phyloP scores from a whole-genome alignment of 1,140 invertebrate species.

The Venustaconcha ellipsiformis region DNA sequence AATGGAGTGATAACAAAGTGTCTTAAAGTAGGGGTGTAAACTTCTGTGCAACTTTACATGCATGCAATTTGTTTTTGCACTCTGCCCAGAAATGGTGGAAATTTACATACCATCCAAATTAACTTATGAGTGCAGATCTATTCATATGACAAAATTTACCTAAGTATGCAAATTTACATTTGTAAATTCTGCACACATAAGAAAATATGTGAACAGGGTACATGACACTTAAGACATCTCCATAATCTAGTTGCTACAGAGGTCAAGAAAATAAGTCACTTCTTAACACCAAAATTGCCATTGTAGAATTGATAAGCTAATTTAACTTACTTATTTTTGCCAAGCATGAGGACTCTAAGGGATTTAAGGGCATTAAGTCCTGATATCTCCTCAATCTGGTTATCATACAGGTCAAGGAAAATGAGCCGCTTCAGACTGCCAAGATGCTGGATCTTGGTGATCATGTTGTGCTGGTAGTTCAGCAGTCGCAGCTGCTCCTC shows the following conservation, averaged over 20 bases:
- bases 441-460: conserved; percentile 80
- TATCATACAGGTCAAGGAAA: conserved; percentile 94
- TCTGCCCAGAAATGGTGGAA: too few relatives aligned
- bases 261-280: neutral
- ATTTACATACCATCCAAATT: too few relatives aligned
- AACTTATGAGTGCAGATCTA: too few relatives aligned
- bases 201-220: neutral
- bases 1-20: too few relatives aligned
- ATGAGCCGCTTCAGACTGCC: conserved; percentile 80
- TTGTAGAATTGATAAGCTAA: conserved; percentile 8
- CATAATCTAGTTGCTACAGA: neutral
- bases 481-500: conserved; percentile 84
- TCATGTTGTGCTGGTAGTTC: conserved; percentile 91
- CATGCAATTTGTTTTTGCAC: too few relatives aligned
- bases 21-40: too few relatives aligned
- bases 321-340: conserved; percentile 81
- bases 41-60: too few relatives aligned
- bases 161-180: too few relatives aligned
- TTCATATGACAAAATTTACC: too few relatives aligned
- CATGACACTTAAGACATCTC: neutral
- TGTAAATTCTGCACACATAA: too few relatives aligned
- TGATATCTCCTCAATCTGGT: conserved; percentile 88
- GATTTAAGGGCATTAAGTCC: conserved; percentile 81
- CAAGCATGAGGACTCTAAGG: conserved; percentile 86
- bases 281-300: too few relatives aligned